Evolutionary conservation across 2,797 vertebrate genomes (phyloP).

Genomic region (Anabacerthia variegaticeps): DNA sequence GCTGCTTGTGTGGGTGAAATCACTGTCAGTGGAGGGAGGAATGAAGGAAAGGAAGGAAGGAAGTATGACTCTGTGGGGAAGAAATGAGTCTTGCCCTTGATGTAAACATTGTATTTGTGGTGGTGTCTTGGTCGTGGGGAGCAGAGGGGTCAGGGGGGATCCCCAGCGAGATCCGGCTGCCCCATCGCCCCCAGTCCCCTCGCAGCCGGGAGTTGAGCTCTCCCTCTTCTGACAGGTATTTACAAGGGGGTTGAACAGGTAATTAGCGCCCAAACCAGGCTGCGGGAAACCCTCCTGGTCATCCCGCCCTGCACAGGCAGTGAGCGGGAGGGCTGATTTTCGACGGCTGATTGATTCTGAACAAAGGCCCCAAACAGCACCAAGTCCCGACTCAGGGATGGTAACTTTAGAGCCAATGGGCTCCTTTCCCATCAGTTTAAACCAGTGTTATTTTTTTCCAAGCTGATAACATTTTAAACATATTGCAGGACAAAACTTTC

Average conservation of each 20-base stretch:
- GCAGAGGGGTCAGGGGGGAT: background rate
- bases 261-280: constrained; percentile 77
- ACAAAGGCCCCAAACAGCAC: constrained; percentile 92
- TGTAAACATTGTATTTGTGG: background rate
- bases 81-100: background rate
- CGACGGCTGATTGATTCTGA: constrained; percentile 88
- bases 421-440: constrained; percentile 84
- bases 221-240: constrained; percentile 62
- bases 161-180: rapidly evolving
- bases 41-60: background rate
- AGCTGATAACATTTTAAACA: constrained; percentile 69
- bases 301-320: constrained; percentile 86
- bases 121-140: background rate
- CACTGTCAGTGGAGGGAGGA: rapidly evolving
- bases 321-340: constrained; percentile 88
- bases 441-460: constrained; percentile 25
- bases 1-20: rapidly evolving
- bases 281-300: constrained; percentile 87
- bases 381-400: constrained; percentile 80
- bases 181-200: background rate
- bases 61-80: background rate
- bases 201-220: background rate
- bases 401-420: constrained; percentile 87
- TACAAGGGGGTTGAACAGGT: constrained; percentile 78
- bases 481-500: constrained; percentile 46